Evolutionary conservation across 2,797 vertebrate genomes (phyloP).

Genomic region (Todus mexicanus): DNA sequence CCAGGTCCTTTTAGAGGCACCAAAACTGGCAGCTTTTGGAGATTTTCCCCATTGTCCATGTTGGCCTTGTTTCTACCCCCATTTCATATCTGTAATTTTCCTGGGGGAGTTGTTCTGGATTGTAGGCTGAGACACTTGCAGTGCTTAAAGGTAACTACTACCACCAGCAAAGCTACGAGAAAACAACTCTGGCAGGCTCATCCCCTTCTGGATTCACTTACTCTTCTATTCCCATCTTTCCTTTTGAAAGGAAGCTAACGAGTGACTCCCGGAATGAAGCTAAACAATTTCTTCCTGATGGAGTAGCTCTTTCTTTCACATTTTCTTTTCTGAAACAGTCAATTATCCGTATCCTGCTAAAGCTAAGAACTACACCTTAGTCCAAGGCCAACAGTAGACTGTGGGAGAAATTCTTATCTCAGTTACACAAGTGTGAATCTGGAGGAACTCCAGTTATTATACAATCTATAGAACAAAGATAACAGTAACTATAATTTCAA

Average conservation of each 20-base stretch:
- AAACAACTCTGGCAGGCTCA: neutral
- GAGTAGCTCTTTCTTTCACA: neutral
- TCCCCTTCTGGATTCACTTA: neutral
- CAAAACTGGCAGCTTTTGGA: neutral
- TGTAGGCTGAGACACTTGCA: neutral
- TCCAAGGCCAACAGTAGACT: neutral
- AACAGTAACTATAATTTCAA: slow-evolving; percentile 28
- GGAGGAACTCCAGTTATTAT: slow-evolving; percentile 12
- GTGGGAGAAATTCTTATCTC: slow-evolving; percentile 34
- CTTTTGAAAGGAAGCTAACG: neutral
- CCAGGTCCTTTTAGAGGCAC: neutral
- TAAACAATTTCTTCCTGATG: neutral
- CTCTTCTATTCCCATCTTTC: neutral
- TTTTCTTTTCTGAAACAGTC: neutral
- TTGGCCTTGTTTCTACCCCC: neutral
- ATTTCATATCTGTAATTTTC: neutral
- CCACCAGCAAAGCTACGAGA: neutral
- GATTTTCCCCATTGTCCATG: neutral
- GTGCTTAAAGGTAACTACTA: neutral
- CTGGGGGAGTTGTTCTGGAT: neutral
- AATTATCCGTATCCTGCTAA: neutral
- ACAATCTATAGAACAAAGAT: slow-evolving; percentile 20
- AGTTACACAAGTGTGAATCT: neutral
- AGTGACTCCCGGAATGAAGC: neutral
- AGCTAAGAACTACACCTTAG: neutral